Conservation (phyloP, 2,888 invertebrate species). For the Fabriciana adippe region DNA sequence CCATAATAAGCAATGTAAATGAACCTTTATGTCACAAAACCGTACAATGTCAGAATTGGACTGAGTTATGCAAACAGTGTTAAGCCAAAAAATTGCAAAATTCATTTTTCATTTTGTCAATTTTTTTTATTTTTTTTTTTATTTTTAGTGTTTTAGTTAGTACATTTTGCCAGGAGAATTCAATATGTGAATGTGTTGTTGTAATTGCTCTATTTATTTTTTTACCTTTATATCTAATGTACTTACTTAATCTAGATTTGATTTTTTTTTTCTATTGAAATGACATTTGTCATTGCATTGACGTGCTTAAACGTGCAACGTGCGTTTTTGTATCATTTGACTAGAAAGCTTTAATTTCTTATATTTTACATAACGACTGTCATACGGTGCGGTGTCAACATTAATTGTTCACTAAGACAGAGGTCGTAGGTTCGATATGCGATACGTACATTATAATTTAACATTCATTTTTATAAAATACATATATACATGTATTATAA, state of each 20-base stretch:
- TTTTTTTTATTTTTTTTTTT: no score
- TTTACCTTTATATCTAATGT: slow-evolving; percentile 9
- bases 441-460: background rate
- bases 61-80: no score
- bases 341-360: slow-evolving; percentile 9
- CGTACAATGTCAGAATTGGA: background rate
- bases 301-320: slow-evolving; percentile 7
- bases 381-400: background rate
- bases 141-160: background rate
- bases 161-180: background rate
- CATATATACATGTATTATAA: no score
- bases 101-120: no score
- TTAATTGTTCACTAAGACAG: background rate
- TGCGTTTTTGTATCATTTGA: slow-evolving; percentile 15
- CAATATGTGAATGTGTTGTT: background rate
- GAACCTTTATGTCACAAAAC: slow-evolving; percentile 8
- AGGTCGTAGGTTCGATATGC: background rate
- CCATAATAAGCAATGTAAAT: background rate
- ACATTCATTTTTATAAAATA: no score
- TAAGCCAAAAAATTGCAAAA: no score
- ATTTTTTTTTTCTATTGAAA: background rate
- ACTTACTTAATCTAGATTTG: slow-evolving; percentile 1
- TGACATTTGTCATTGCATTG: background rate
- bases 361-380: slow-evolving; percentile 1
- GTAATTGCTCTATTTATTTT: slow-evolving; percentile 8